These are phyloP conservation scores for Watsonalla binaria DNA, from an alignment of 2,888 invertebrate genomes.

Conservation along the genomic window DNA sequence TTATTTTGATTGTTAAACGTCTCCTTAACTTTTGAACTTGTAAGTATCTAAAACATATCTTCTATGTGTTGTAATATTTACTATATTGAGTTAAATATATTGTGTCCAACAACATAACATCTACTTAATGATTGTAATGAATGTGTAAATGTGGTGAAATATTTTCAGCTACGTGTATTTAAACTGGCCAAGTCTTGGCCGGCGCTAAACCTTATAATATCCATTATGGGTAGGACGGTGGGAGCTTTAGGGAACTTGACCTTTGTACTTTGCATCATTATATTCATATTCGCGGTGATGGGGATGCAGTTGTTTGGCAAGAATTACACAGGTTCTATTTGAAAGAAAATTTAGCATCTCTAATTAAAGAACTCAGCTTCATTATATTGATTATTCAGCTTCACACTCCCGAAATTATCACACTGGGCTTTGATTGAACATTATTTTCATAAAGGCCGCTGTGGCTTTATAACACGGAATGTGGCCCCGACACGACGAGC, in stretches of 20 bases:
- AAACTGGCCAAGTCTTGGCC: constrained; percentile 98
- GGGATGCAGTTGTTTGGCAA: constrained; percentile 97
- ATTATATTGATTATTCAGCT: constrained; percentile 69
- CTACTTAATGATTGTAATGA: constrained; percentile 20
- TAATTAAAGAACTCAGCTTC: constrained; percentile 69
- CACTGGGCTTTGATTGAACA: constrained; percentile 75
- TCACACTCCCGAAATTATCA: constrained; percentile 71
- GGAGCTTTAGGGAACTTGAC: constrained; percentile 97
- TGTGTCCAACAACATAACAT: background rate
- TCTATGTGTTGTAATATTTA: too few relatives aligned
- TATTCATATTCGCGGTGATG: constrained; percentile 98
- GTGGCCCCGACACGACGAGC: constrained; percentile 49
- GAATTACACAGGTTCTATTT: constrained; percentile 86
- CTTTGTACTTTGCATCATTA: constrained; percentile 96
- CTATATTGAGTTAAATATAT: too few relatives aligned
- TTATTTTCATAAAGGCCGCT: constrained; percentile 67
- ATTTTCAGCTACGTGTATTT: constrained; percentile 94
- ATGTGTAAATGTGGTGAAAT: constrained; percentile 62
- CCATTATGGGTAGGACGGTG: constrained; percentile 96
- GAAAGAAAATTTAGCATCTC: constrained; percentile 73
- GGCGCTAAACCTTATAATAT: constrained; percentile 95
- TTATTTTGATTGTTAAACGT: too few relatives aligned
- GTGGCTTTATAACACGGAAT: constrained; percentile 72
- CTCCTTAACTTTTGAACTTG: too few relatives aligned
- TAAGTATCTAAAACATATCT: too few relatives aligned